Conservation (phyloP, 2,113 vertebrate genomes). For the Callopanchax toddi region DNA sequence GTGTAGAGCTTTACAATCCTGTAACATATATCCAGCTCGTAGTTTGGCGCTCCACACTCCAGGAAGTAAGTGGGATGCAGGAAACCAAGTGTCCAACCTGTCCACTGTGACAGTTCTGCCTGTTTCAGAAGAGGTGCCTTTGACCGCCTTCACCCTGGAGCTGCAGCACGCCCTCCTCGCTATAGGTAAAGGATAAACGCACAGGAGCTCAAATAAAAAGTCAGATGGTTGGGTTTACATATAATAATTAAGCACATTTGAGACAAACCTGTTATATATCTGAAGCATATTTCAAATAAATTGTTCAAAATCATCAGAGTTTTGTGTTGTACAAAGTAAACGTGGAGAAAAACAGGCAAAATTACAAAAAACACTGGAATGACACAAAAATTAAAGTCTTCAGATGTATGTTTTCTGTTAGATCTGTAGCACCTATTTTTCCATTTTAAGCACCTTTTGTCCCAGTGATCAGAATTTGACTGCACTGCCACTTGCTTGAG, state of each 20-base stretch:
- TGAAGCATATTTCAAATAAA: too few relatives aligned
- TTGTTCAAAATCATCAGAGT: too few relatives aligned
- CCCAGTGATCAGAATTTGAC: too few relatives aligned
- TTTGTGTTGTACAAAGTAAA: too few relatives aligned
- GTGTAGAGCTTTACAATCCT: conserved; percentile 2
- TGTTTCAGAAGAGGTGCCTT: conserved; percentile 91
- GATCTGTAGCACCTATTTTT: neutral
- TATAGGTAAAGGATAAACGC: conserved; percentile 79
- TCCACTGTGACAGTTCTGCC: conserved; percentile 92
- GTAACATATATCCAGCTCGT: conserved; percentile 76
- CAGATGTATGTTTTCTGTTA: neutral
- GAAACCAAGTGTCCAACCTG: conserved; percentile 89
- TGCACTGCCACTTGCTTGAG: neutral
- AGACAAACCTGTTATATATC: too few relatives aligned
- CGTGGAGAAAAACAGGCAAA: too few relatives aligned
- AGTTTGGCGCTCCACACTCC: conserved; percentile 82
- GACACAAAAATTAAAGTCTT: too few relatives aligned
- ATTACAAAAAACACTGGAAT: too few relatives aligned
- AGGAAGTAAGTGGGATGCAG: conserved; percentile 89
- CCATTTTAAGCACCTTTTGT: neutral
- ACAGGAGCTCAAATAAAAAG: neutral
- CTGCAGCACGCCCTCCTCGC: conserved; percentile 90
- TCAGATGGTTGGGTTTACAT: too few relatives aligned
- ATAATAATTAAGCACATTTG: too few relatives aligned
- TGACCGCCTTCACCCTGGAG: conserved; percentile 91